Percentiles rank a stretch among this genome's conserved stretches.
Evolutionary conservation across 1,140 invertebrate genomes (phyloP).

Genomic region (Caenorhabditis remanei): DNA sequence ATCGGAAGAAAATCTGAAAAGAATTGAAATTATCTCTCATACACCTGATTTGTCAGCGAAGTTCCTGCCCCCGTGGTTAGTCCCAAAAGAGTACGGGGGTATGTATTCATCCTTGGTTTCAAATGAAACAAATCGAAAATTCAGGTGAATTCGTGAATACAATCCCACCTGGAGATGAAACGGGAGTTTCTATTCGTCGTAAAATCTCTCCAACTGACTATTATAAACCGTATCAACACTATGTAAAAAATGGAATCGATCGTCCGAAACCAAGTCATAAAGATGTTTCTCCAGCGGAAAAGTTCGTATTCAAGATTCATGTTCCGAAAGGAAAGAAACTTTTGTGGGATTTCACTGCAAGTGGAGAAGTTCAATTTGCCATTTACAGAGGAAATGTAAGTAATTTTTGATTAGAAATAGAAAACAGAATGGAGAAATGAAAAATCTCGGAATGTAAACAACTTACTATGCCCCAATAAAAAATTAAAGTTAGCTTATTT

Average conservation of each 20-base stretch:
- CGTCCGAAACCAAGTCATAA: slow-evolving; percentile 59
- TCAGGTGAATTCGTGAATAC: slow-evolving; percentile 61
- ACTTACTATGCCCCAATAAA: no score
- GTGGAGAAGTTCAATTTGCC: slow-evolving; percentile 60
- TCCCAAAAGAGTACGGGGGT: slow-evolving; percentile 61
- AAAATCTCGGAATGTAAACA: neutral
- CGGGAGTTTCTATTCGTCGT: slow-evolving; percentile 45
- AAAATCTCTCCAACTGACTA: slow-evolving; percentile 59
- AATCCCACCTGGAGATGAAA: slow-evolving; percentile 55
- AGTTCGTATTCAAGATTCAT: slow-evolving; percentile 54
- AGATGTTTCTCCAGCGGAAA: slow-evolving; percentile 57
- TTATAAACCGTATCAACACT: slow-evolving; percentile 60
- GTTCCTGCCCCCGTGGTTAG: slow-evolving; percentile 57
- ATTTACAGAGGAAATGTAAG: slow-evolving; percentile 59
- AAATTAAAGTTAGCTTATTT: no score
- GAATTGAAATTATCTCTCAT: slow-evolving; percentile 54
- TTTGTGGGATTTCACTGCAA: slow-evolving; percentile 57
- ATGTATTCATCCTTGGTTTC: neutral
- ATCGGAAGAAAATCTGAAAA: slow-evolving; percentile 59
- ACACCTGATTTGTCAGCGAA: slow-evolving; percentile 34
- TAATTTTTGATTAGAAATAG: neutral
- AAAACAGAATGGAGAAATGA: no score
- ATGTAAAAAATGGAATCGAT: slow-evolving; percentile 50
- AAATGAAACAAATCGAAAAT: neutral
- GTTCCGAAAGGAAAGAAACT: slow-evolving; percentile 48